Evolutionary conservation across 2,113 vertebrate species (phyloP), one percentile per base, ranked within the genome.

Genomic region (Leptodactylus fuscus): DNA sequence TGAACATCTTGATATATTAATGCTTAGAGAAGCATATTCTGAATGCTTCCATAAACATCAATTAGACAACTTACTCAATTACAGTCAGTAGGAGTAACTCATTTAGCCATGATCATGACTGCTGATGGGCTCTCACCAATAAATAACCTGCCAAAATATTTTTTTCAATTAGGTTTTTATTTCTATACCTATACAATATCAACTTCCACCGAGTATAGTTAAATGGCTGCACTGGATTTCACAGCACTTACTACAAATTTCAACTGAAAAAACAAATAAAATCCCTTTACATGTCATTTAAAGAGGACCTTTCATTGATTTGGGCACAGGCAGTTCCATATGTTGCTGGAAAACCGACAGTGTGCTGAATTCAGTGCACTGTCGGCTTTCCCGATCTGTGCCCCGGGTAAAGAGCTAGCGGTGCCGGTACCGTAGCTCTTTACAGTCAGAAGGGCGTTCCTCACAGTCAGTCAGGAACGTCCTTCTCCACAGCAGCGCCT

Each of bases 41-140:
- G 32, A 82, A 70, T 70, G 46, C 80, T 82, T 82, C 32, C 80
- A 82, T 82, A 82, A 36, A 82, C 80, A 69, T 82, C 58, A 65
- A 32, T 48, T 70, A 81, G 27, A 22, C 41, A 81, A 36, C 38
- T 81, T 46, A 48, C 58, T 65, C 41, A 80, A 81, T 81, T 81
- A 81, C 78, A 46, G 55, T 44, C 55, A 80, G 58, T 46, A 41
- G 76, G 55, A 44, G 27, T 81, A 65, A 81, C 58, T 81, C 55
- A 65, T 79, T 65, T 32, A 81, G 24, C 58, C 38, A 65, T 62
- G 58, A 81, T 65, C 41, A 41, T 46, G 60, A 70, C 58, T 81
- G 27, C 12, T 81, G 44, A 69, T 4, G 9, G 60, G 44, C 62
- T 51, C 27, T 32, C 48, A 51, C 24, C 27, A 49, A 70, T 82